A percentile compares a stretch with the other conserved stretches of the same genome.
Conservation (phyloP, 2,888 invertebrate genomes). For the Oligia latruncula region DNA sequence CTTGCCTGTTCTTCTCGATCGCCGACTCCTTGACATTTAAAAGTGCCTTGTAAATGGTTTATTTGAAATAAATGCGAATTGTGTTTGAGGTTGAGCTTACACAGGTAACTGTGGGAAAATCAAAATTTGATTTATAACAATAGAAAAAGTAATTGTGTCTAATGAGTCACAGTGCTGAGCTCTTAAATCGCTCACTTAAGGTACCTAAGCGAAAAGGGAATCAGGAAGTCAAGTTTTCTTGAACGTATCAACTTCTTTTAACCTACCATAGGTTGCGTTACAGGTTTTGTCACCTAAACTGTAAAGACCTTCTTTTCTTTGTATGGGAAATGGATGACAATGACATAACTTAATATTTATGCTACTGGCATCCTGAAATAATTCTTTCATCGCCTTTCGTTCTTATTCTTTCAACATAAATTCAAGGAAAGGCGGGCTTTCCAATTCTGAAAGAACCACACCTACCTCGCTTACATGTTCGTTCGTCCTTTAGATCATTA, state of each 20-base stretch:
- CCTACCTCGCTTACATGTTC: not conserved
- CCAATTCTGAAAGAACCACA: not conserved
- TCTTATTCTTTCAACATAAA: not conserved
- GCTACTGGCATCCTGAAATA: not conserved
- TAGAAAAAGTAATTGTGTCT: no score
- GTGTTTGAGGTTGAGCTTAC: no score
- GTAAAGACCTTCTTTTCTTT: not conserved
- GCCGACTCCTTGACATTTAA: no score
- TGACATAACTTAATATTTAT: not conserved
- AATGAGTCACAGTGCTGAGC: no score
- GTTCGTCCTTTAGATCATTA: conserved; percentile 1
- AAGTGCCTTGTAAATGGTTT: no score
- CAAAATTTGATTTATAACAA: no score
- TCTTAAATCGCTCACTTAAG: not conserved
- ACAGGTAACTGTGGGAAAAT: no score
- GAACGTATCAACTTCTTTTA: not conserved
- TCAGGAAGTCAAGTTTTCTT: not conserved
- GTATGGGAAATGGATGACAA: not conserved
- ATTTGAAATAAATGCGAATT: no score
- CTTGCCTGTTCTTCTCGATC: not conserved
- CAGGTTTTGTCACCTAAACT: not conserved
- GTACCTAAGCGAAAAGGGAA: not conserved
- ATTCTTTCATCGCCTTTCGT: not conserved
- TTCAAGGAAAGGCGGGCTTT: not conserved
- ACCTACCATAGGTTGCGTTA: not conserved